Base-by-base conservation (phyloP, 1,140 invertebrate species). In the Bombus huntii region DNA sequence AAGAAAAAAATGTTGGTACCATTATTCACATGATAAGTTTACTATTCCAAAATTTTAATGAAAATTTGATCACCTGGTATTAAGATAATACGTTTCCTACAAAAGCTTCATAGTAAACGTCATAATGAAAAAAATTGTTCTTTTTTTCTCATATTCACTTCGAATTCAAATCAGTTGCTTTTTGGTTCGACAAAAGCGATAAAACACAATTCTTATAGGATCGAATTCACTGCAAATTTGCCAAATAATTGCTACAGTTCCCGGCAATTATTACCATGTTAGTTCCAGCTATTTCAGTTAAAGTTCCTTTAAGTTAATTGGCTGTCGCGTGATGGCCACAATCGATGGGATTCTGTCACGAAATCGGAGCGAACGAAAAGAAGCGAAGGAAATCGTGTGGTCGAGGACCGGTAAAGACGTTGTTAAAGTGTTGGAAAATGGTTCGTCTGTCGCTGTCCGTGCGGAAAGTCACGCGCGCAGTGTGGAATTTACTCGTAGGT, bases 401-500 rank as follows among this genome's bases (percentile, higher is more conserved):
- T 47, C 53, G 42, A 4, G 53, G 77, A 74, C 47, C 68, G 62
- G 88, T 90, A 90, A 90, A 90, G 85, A 87, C 77, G 88, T 83
- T 89, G 88, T 89, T 89, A 89, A 89, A 81, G 74, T 87, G 89
- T 89, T 87, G 75, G 80, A 83, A 85, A 90, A 89, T 70, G 78
- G 82, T 81, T 89, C 88, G 88, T 86, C 89, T 88, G 86, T 83
- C 90, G 89, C 59, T 81, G 88, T 88, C 86, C 90, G 89, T 89
- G 85, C 86, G 87, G 90, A 91, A 91, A 91, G 90, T 91, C 90
- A 91, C 90, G 47, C 47, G 47, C 47, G 90, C 91, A 88, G 77
- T 75, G 78, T 90, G 83, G 90, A 91, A 91, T 91, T 91, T 88
- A 84, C 88, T 84, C 85, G 89, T 88, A 86, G 90, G 88, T 88